These are phyloP conservation scores for Megastigmus dorsalis DNA, from an alignment of 2,888 invertebrate genomes.

Conservation along the genomic window DNA sequence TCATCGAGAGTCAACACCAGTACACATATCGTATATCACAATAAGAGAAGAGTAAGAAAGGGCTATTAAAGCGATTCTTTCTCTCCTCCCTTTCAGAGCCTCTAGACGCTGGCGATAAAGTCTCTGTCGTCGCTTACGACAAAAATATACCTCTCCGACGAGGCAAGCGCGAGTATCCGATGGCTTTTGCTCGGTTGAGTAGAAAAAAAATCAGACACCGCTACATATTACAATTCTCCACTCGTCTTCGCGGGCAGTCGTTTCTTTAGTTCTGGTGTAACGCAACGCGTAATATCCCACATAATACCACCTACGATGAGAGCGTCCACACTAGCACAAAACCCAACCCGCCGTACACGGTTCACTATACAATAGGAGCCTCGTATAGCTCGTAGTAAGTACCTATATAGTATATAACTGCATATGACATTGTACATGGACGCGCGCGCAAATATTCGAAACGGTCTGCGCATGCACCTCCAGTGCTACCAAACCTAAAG, in stretches of 20 bases:
- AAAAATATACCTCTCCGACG: background rate
- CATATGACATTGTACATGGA: background rate
- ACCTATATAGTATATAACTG: background rate
- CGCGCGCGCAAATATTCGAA: background rate
- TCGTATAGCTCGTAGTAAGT: too few relatives aligned
- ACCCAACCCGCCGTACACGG: too few relatives aligned
- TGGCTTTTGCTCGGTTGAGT: background rate
- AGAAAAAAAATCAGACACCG: constrained; percentile 10
- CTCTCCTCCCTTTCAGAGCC: background rate
- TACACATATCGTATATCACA: constrained; percentile 24
- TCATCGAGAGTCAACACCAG: background rate
- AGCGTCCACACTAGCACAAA: background rate
- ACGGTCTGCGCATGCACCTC: constrained; percentile 17
- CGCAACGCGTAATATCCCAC: constrained; percentile 33
- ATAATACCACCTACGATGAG: constrained; percentile 22
- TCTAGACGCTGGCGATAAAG: background rate
- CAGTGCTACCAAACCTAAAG: background rate
- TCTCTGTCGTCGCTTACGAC: background rate
- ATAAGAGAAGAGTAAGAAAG: background rate
- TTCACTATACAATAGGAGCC: background rate
- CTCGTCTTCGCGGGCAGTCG: background rate
- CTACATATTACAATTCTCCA: constrained; percentile 8
- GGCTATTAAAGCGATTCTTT: background rate
- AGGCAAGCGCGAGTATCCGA: background rate
- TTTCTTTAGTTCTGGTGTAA: constrained; percentile 5